Evolutionary conservation across 2,888 invertebrate genomes (phyloP).

Genomic region (Limnephilus auricula): DNA sequence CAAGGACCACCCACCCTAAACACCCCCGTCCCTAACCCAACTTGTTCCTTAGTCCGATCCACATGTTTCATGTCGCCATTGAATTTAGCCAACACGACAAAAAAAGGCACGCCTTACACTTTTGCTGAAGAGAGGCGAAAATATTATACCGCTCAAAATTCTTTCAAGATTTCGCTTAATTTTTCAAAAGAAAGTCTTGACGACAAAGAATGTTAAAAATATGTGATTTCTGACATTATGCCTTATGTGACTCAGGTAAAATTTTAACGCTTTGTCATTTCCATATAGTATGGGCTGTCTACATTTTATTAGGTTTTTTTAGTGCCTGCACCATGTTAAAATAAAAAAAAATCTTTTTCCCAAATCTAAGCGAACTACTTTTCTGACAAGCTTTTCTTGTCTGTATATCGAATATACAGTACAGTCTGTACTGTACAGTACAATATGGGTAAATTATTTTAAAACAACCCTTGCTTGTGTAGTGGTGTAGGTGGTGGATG

Average conservation of each 20-base stretch:
- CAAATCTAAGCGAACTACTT: background rate
- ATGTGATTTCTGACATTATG: background rate
- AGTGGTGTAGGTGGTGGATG: too few species aligned
- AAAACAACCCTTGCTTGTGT: too few species aligned
- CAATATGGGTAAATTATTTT: too few species aligned
- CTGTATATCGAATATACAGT: background rate
- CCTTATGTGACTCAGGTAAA: background rate
- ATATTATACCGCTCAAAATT: background rate
- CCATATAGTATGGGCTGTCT: background rate
- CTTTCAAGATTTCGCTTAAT: background rate
- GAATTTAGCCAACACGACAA: constrained; percentile 36
- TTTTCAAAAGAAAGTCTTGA: background rate
- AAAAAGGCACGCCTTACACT: constrained; percentile 28
- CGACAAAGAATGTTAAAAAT: background rate
- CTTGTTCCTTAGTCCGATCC: constrained; percentile 23
- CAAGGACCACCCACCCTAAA: background rate
- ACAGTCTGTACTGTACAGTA: too few species aligned
- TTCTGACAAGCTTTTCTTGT: background rate
- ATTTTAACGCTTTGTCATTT: background rate
- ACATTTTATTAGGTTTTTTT: background rate
- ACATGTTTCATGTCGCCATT: constrained; percentile 40
- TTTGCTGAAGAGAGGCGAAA: background rate
- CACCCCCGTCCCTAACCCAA: background rate
- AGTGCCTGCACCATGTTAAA: background rate
- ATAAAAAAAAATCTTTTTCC: background rate